These are phyloP conservation scores for Drosophila paranaensis DNA, from an alignment of 2,888 invertebrate species.

Conservation along the genomic window DNA sequence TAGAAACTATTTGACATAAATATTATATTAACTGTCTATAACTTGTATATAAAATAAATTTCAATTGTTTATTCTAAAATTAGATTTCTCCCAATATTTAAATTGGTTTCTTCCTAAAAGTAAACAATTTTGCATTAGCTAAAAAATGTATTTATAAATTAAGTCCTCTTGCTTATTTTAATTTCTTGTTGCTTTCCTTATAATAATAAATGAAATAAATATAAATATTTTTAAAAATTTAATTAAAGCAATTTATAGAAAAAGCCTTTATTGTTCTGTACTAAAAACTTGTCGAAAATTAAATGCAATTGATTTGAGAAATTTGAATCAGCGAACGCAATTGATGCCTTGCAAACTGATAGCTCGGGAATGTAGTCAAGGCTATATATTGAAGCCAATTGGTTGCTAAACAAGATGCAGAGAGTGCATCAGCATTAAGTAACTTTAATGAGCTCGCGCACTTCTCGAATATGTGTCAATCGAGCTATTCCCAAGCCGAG, in stretches of 20 bases:
- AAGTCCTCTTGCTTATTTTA: too few relatives aligned
- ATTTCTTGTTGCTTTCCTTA: too few relatives aligned
- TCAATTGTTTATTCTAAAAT: too few relatives aligned
- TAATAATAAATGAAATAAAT: background rate
- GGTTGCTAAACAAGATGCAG: constrained; percentile 45
- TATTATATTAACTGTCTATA: too few relatives aligned
- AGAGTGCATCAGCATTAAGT: constrained; percentile 60
- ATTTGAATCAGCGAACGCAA: background rate
- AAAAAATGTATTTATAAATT: too few relatives aligned
- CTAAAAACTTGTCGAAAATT: background rate
- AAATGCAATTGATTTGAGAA: background rate
- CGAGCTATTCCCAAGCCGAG: constrained; percentile 49
- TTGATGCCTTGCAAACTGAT: background rate
- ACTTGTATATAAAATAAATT: too few relatives aligned
- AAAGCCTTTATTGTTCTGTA: background rate
- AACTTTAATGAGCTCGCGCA: constrained; percentile 62
- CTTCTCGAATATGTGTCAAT: constrained; percentile 66
- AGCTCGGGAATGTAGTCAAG: constrained; percentile 11
- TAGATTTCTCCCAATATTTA: too few relatives aligned
- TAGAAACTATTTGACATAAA: too few relatives aligned
- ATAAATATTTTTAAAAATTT: background rate
- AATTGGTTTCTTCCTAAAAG: too few relatives aligned
- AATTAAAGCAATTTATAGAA: background rate
- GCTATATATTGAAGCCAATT: constrained; percentile 6
- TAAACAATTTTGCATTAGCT: too few relatives aligned